Conservation (phyloP, 2,113 vertebrate genomes). For the Etheostoma cragini region DNA sequence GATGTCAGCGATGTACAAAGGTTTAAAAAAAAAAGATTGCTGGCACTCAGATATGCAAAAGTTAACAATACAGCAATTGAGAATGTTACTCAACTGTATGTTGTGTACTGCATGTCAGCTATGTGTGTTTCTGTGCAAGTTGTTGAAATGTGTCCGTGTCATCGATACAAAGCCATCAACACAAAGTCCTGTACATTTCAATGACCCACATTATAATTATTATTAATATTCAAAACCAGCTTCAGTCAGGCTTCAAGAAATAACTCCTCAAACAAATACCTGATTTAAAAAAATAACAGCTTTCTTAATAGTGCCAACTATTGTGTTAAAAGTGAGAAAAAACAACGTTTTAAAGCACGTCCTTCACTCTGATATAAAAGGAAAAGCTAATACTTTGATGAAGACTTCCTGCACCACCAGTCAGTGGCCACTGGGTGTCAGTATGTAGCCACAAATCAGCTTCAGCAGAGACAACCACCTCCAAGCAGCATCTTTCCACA, state of each 20-base stretch:
- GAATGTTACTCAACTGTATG: not conserved
- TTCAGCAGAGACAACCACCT: not conserved
- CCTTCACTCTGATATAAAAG: not conserved
- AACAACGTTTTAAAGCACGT: too few species aligned
- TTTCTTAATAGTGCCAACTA: not conserved
- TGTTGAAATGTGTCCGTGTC: not conserved
- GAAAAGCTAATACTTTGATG: not conserved
- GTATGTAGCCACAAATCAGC: conserved; percentile 39
- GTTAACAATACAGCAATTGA: not conserved
- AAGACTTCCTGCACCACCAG: conserved; percentile 19
- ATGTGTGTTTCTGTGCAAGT: not conserved
- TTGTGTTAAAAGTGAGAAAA: not conserved
- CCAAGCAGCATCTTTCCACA: not conserved
- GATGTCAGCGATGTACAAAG: not conserved
- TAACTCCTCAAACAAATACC: not conserved
- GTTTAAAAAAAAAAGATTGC: too few species aligned
- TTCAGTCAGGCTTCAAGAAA: not conserved
- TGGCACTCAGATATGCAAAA: not conserved
- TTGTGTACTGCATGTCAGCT: not conserved
- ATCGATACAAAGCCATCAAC: not conserved
- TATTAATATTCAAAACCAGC: not conserved
- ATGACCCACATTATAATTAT: not conserved
- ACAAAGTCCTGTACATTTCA: not conserved
- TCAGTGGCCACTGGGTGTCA: conserved; percentile 58
- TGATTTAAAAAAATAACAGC: not conserved